Evolutionary conservation across 2,113 vertebrate genomes (phyloP), one percentile per base, ranked within the genome.

Genomic region (Drymodes brunneopygia): DNA sequence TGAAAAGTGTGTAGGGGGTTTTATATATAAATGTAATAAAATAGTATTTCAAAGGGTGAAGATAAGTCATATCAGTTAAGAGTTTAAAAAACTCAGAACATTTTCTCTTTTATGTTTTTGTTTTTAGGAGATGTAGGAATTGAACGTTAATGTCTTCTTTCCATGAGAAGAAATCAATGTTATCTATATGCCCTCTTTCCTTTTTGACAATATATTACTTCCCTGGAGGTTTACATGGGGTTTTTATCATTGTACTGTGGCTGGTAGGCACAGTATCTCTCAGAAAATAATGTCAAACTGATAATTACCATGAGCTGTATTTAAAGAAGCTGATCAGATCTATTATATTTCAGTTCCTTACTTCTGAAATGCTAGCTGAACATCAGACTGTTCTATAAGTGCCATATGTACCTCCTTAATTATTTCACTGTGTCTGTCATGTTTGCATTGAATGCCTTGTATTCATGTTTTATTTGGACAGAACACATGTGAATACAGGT

Each of bases 311-410:
- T 62, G 15, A 85, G 22, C 2, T 9, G 27, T 50, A 77, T 86
- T 95, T 90, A 88, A 92, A 95, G 70, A 93, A 93, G 27, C n/a
- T 81, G 33, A 80, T 94, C 29, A 50, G 36, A 88, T 94, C 70
- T 80, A 23, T 81, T 91, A 36, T 22, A 57, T 75, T 87, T 85
- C 42, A 89, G 7, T 70, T 87, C 11, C 31, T 94, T 88, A 47
- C 31, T 90, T 86, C 66, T 94, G 53, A 81, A 65, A 33, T 40
- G 33, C 6, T 44, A 74, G 23, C 29, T 93, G 79, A 83, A 65
- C 42, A 77, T 73, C 42, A 92, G 27, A 47, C 15, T 83, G 29
- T 42, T 90, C 28, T 21, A 1, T 67, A 60, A 33, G 24, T 64
- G 22, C 5, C 31, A 16, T 75, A 53, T 27, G 12, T 88, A 35